Evolutionary conservation across 2,113 vertebrate genomes (phyloP).

Genomic region (Seriola quinqueradiata): DNA sequence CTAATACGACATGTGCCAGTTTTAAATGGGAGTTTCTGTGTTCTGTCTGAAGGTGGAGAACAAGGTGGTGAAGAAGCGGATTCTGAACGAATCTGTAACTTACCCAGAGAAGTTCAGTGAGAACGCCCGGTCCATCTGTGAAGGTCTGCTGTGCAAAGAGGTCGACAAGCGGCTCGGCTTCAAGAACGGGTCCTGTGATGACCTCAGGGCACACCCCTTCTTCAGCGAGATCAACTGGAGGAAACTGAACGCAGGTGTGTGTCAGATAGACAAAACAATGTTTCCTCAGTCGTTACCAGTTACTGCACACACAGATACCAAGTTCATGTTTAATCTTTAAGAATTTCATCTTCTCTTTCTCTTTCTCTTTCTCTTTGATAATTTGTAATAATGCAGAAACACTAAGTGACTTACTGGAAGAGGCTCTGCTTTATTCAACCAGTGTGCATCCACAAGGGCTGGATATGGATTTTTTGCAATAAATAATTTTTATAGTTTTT

Average conservation of each 20-base stretch:
- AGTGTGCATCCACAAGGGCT: no score
- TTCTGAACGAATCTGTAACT: slow-evolving; percentile 82
- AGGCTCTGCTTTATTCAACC: no score
- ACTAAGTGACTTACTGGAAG: no score
- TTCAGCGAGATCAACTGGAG: slow-evolving; percentile 88
- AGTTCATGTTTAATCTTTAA: no score
- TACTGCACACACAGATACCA: no score
- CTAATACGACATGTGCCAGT: not conserved
- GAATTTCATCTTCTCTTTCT: no score
- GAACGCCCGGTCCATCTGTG: slow-evolving; percentile 84
- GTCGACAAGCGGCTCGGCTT: slow-evolving; percentile 87
- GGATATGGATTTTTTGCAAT: no score
- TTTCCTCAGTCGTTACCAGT: not conserved
- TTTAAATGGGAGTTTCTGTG: not conserved
- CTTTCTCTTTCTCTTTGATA: no score
- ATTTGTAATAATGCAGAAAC: no score
- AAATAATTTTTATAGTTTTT: no score
- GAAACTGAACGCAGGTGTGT: slow-evolving; percentile 87
- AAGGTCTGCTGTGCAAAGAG: slow-evolving; percentile 86
- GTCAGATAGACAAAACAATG: not conserved
- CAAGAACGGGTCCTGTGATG: slow-evolving; percentile 81
- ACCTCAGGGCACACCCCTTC: slow-evolving; percentile 82
- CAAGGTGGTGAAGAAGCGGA: slow-evolving; percentile 86
- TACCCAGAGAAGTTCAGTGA: slow-evolving; percentile 87
- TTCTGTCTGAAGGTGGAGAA: slow-evolving; percentile 83